Percentiles rank a stretch among this genome's conserved stretches.
phyloP scores from a whole-genome alignment of 2,888 invertebrate genomes.

The Trichogramma evanescens region DNA sequence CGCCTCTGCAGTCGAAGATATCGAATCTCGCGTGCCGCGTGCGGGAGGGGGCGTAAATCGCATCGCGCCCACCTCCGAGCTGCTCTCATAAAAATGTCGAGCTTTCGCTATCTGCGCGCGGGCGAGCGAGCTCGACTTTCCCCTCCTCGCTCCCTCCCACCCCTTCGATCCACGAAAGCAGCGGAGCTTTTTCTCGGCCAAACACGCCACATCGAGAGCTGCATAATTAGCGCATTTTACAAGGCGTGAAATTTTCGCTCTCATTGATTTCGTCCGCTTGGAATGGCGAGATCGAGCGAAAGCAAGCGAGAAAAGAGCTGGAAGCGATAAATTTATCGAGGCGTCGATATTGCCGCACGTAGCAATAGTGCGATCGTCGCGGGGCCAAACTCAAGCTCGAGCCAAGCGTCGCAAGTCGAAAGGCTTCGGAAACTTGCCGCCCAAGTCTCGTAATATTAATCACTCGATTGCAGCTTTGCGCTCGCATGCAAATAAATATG shows the following conservation, averaged over 20 bases:
- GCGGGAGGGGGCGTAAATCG: no score
- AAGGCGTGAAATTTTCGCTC: conserved; percentile 34
- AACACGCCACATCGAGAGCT: conserved; percentile 33
- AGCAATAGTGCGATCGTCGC: not conserved
- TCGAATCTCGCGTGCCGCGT: no score
- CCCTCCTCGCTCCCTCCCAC: not conserved
- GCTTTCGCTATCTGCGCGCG: no score
- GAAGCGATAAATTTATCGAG: conserved; percentile 40
- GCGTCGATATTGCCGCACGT: conserved; percentile 35
- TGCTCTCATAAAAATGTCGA: not conserved
- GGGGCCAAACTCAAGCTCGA: not conserved
- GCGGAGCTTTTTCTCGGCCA: conserved; percentile 43
- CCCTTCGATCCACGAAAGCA: not conserved
- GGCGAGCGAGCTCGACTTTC: not conserved
- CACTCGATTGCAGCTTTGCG: conserved; percentile 23
- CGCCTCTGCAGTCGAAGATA: no score
- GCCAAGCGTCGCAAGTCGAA: no score
- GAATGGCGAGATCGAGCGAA: conserved; percentile 28
- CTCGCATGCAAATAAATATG: no score
- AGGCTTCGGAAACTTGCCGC: no score
- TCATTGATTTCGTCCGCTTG: conserved; percentile 40
- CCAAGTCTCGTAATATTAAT: conserved; percentile 43
- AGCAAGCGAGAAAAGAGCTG: conserved; percentile 43
- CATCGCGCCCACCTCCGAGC: no score
- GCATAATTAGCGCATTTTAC: no score